Percentiles rank a stretch among this genome's conserved stretches.
phyloP scores from a whole-genome alignment of 2,797 vertebrate genomes.

The Tympanoctomys barrerae region DNA sequence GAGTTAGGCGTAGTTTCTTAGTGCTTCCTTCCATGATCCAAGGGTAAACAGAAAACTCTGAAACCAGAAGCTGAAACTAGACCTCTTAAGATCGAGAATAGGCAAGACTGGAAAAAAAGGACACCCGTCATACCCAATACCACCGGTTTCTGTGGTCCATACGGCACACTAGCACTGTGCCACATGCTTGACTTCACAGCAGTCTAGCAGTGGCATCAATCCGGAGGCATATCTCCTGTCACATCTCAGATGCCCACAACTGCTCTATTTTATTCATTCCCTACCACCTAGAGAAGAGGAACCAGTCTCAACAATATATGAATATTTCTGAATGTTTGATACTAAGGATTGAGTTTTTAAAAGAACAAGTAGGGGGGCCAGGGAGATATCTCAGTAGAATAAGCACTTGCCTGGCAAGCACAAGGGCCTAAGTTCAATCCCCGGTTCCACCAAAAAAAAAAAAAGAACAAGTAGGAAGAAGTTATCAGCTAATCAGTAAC shows the following conservation, averaged over 20 bases:
- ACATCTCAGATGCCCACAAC: not conserved
- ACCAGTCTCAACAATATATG: not conserved
- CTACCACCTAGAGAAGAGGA: not conserved
- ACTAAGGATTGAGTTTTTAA: conserved; percentile 7
- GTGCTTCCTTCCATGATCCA: conserved; percentile 6
- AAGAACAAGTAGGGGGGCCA: conserved; percentile 7
- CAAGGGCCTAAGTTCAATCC: too few relatives aligned
- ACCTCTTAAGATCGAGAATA: not conserved
- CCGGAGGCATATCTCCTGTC: not conserved
- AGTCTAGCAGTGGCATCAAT: not conserved
- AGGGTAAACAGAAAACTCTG: conserved; percentile 11
- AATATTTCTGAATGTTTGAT: conserved; percentile 1
- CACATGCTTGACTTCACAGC: not conserved
- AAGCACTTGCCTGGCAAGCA: too few relatives aligned
- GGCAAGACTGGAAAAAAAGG: not conserved
- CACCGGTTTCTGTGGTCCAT: not conserved
- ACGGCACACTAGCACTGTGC: not conserved
- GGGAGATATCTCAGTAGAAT: too few relatives aligned
- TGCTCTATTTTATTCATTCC: not conserved
- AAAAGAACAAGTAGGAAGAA: too few relatives aligned
- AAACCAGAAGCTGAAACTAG: conserved; percentile 29
- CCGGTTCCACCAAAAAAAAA: too few relatives aligned
- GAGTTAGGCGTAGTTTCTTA: conserved; percentile 11
- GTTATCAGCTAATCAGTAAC: not conserved
- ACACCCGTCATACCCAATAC: not conserved